Percentiles rank a stretch among this genome's conserved stretches.
Evolutionary conservation across 2,888 invertebrate genomes (phyloP).

Genomic region (Microchrysa polita): DNA sequence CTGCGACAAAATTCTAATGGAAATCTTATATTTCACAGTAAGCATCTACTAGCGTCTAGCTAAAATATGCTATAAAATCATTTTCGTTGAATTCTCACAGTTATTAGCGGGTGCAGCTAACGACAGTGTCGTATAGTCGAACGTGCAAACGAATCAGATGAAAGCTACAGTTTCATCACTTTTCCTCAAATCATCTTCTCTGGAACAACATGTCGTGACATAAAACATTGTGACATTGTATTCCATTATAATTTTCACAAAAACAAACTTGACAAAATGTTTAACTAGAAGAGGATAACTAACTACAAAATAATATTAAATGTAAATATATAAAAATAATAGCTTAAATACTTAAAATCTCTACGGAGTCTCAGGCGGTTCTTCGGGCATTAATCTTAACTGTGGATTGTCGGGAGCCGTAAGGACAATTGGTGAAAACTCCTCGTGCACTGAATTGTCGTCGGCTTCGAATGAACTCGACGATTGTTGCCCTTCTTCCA

Average conservation of each 20-base stretch:
- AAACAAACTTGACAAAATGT: conserved; percentile 32
- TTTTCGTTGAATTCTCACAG: neutral
- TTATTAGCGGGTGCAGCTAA: neutral
- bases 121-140: conserved; percentile 7
- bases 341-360: conserved; percentile 23
- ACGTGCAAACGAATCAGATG: neutral
- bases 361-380: conserved; percentile 64
- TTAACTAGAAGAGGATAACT: conserved; percentile 37
- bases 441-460: conserved; percentile 63
- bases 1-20: conserved; percentile 1
- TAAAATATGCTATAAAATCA: neutral
- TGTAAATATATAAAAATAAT: conserved; percentile 37
- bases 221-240: conserved; percentile 9
- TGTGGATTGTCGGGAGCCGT: conserved; percentile 58
- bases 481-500: conserved; percentile 22
- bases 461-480: conserved; percentile 51
- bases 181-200: neutral
- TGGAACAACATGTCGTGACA: neutral
- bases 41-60: neutral
- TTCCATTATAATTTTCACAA: conserved; percentile 27
- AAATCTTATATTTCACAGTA: neutral
- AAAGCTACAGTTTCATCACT: neutral
- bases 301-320: conserved; percentile 42
- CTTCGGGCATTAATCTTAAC: conserved; percentile 61
- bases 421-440: conserved; percentile 57